Conservation (phyloP, 2,113 vertebrate species). For the Glaucomys volans region DNA sequence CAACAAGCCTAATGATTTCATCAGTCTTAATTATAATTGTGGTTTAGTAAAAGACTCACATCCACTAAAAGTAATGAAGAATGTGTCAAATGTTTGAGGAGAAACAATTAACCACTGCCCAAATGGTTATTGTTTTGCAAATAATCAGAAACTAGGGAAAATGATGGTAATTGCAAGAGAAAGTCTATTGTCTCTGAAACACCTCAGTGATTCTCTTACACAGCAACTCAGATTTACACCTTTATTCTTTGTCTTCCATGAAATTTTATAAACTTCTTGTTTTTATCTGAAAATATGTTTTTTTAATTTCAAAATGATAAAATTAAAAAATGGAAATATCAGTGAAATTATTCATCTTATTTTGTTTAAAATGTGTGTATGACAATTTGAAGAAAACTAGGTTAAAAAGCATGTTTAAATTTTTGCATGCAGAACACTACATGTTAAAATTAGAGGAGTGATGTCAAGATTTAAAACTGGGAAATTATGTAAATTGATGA, state of each 20-base stretch:
- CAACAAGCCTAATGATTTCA: constrained; percentile 89
- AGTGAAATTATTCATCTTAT: background rate
- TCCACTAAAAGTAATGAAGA: constrained; percentile 86
- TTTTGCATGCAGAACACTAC: background rate
- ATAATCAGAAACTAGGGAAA: constrained; percentile 84
- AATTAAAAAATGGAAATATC: background rate
- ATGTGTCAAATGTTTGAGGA: constrained; percentile 85
- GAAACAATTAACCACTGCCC: constrained; percentile 84
- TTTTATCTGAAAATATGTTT: background rate
- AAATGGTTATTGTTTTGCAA: constrained; percentile 85
- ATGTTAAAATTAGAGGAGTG: constrained; percentile 13
- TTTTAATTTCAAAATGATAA: constrained; percentile 27
- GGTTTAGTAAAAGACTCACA: constrained; percentile 80
- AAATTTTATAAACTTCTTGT: constrained; percentile 7
- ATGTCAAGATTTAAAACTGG: background rate
- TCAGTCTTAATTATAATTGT: constrained; percentile 90
- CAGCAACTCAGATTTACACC: background rate
- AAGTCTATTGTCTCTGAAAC: constrained; percentile 69
- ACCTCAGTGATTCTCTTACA: constrained; percentile 51
- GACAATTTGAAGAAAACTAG: background rate
- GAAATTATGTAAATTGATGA: background rate
- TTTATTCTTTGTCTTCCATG: background rate
- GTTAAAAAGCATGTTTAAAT: background rate
- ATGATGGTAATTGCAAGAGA: constrained; percentile 73
- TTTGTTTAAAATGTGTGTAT: background rate